These are phyloP conservation scores for Triplophysa siluroides DNA, from an alignment of 2,113 vertebrate species.

Conservation along the genomic window DNA sequence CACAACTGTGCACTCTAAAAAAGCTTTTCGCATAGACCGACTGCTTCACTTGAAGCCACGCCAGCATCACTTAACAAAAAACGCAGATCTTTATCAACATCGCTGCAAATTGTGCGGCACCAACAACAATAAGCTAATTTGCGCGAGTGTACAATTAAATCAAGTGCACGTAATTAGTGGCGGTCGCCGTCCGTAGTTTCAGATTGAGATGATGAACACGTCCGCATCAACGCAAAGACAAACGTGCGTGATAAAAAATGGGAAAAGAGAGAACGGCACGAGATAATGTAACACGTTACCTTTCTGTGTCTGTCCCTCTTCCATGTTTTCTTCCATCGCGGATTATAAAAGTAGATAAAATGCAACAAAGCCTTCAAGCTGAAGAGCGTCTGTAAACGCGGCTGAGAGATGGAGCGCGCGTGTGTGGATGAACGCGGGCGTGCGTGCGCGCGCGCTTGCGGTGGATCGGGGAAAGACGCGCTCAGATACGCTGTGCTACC, in stretches of 20 bases:
- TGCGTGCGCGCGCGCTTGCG: slow-evolving; percentile 61
- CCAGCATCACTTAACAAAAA: not conserved
- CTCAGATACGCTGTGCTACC: slow-evolving; percentile 44
- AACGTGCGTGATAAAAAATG: not conserved
- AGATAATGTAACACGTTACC: slow-evolving; percentile 63
- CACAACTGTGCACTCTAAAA: slow-evolving; percentile 75
- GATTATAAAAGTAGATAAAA: slow-evolving; percentile 69
- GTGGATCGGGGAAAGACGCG: slow-evolving; percentile 56
- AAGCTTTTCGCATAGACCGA: slow-evolving; percentile 53
- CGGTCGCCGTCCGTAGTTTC: not conserved
- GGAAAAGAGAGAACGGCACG: not conserved
- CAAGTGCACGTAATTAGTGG: not conserved
- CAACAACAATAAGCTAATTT: not conserved
- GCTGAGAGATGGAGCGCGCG: slow-evolving; percentile 6
- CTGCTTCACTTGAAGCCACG: slow-evolving; percentile 13
- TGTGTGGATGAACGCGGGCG: slow-evolving; percentile 15
- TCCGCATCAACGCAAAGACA: not conserved
- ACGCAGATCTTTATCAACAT: not conserved
- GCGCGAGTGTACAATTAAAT: not conserved
- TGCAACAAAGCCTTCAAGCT: slow-evolving; percentile 77
- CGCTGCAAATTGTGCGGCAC: not conserved
- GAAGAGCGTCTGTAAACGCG: slow-evolving; percentile 53
- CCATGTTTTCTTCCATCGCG: slow-evolving; percentile 91
- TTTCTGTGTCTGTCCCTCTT: slow-evolving; percentile 91
- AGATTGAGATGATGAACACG: slow-evolving; percentile 19